phyloP scores from a whole-genome alignment of 2,797 vertebrate species.

The Chiloscyllium punctatum region DNA sequence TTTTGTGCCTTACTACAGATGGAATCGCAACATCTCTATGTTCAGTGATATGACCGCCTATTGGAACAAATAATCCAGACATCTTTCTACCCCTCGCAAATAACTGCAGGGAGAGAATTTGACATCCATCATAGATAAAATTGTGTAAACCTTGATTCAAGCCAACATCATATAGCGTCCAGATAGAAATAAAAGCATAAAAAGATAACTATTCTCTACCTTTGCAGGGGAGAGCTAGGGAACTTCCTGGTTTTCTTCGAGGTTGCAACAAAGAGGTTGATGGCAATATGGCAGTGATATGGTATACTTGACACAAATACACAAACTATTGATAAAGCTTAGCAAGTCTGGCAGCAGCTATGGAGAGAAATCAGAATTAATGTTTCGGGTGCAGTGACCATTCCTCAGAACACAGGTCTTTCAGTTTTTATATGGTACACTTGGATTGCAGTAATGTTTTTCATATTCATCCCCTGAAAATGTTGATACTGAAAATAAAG shows the following conservation, averaged over 20 bases:
- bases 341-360: too few relatives aligned
- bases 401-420: too few relatives aligned
- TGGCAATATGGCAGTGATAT: not conserved
- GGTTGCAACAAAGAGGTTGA: not conserved
- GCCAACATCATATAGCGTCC: not conserved
- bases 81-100: too few relatives aligned
- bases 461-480: not conserved
- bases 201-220: not conserved
- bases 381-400: too few relatives aligned
- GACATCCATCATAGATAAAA: not conserved
- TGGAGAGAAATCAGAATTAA: too few relatives aligned
- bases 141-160: not conserved
- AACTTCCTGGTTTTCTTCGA: not conserved
- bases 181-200: not conserved
- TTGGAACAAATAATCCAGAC: too few relatives aligned
- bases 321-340: too few relatives aligned
- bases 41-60: too few relatives aligned
- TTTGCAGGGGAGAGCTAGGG: not conserved
- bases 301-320: too few relatives aligned
- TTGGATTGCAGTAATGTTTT: not conserved
- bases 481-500: not conserved
- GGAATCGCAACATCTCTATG: too few relatives aligned
- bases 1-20: too few relatives aligned
- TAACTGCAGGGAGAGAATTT: not conserved
- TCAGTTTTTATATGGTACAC: not conserved